Evolutionary conservation across 1,140 invertebrate species (phyloP), one percentile per base, ranked within the genome.

Genomic region (Catajapyx aquilonaris): DNA sequence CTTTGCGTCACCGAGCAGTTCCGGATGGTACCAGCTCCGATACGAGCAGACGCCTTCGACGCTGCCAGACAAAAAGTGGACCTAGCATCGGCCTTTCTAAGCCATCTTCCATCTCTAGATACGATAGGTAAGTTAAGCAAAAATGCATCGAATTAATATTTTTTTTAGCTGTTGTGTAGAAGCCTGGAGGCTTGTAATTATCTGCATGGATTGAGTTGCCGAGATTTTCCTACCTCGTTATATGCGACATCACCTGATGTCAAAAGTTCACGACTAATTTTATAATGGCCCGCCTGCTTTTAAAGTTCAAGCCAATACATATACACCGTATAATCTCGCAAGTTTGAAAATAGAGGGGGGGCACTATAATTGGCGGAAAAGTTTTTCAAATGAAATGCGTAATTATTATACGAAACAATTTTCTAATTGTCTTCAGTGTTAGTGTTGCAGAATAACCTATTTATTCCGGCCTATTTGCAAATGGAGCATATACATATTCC

Each of bases 1-100:
- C 56, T 78, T 34, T 81, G 76, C 52, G 68, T 76, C 39, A 71
- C 67, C 5, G 66, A 69, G 47, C 60, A 64, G 17, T 77, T 70
- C 53, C 69, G 71, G 31, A 62, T 69, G 4, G 57, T 80, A 23
- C 61, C 65, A 22, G 66, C 73, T 32, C 66, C 67, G 9, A 52
- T 81, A 40, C 65, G 73, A 50, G 62, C 72, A 2, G 52, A 61
- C 10, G 57, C 68, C 16, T 80, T 73, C 59, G 72, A 77, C 48
- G 59, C 66, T 2, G 68, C 70, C 18, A 60, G 72, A 36, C 73
- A 77, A 45, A 73, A 78, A 45, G 68, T 71, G 2, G 75, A 79
- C 48, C 61, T 81, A 42, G 69, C 74, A 1, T 73, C 76, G 15
- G 67, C 65, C 39, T 60, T 79, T 43, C 54, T 81, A 2, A 69